Conservation (phyloP, 2,888 invertebrate genomes). For the Acrobasis suavella region DNA sequence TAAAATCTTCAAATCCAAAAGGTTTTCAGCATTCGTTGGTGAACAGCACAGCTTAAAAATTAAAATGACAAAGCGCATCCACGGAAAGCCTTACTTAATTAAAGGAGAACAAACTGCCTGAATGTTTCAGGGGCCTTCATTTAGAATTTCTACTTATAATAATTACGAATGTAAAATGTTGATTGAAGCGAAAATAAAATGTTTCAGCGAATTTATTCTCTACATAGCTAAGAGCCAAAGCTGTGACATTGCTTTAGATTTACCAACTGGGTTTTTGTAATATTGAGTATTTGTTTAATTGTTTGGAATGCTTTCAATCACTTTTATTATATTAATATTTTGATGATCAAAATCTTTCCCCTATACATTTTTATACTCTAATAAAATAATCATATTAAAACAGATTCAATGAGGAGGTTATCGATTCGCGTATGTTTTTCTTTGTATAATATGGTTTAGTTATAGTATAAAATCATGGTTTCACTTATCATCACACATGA, state of each 20-base stretch:
- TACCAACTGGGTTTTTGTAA: not conserved
- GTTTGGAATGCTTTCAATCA: too few species aligned
- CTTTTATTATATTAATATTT: too few species aligned
- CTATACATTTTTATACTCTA: too few species aligned
- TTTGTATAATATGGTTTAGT: too few species aligned
- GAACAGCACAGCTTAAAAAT: slow-evolving; percentile 7
- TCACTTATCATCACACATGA: too few species aligned
- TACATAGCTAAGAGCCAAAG: not conserved
- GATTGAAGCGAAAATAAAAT: slow-evolving; percentile 17
- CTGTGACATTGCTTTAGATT: not conserved
- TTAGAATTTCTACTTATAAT: slow-evolving; percentile 4
- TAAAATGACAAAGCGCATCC: slow-evolving; percentile 13
- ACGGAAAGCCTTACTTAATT: slow-evolving; percentile 16
- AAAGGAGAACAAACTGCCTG: slow-evolving; percentile 5
- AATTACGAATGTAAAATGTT: slow-evolving; percentile 12
- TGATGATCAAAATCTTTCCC: too few species aligned
- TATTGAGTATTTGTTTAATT: not conserved
- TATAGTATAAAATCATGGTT: too few species aligned
- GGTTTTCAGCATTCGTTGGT: not conserved
- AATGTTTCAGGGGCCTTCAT: slow-evolving; percentile 12
- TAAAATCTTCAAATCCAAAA: too few species aligned
- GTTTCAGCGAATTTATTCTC: not conserved
- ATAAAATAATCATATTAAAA: too few species aligned
- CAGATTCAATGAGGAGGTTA: too few species aligned
- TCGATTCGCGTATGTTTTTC: too few species aligned